Conservation (phyloP, 2,888 invertebrate species). For the Ryuthela nishihirai region DNA sequence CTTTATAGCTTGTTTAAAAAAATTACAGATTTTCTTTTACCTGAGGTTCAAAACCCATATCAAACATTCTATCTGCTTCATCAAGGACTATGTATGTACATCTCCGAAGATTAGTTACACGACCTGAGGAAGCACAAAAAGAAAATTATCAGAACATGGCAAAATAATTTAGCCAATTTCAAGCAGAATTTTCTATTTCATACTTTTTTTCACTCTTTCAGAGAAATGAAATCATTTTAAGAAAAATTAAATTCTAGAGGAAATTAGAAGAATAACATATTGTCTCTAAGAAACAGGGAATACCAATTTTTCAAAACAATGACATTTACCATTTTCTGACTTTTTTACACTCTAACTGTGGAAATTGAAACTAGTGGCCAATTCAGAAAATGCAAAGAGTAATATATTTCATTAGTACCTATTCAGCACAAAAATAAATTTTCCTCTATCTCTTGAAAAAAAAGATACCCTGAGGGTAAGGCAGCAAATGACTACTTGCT, state of each 20-base stretch:
- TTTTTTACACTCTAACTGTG: too few relatives aligned
- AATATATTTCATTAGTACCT: too few relatives aligned
- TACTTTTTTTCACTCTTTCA: too few relatives aligned
- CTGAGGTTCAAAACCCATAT: constrained; percentile 99
- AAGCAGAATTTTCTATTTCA: too few relatives aligned
- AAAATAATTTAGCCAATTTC: background rate
- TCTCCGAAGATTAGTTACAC: constrained; percentile 93
- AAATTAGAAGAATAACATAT: background rate
- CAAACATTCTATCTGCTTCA: constrained; percentile 99
- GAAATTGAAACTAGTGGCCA: too few relatives aligned
- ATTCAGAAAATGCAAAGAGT: too few relatives aligned
- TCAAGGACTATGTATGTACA: constrained; percentile 97
- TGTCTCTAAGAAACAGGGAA: background rate
- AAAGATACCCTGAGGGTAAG: too few relatives aligned
- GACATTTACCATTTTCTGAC: background rate
- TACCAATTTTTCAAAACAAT: background rate
- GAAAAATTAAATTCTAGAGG: background rate
- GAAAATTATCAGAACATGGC: background rate
- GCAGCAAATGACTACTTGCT: too few relatives aligned
- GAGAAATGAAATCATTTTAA: background rate
- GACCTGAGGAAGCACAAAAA: constrained; percentile 53
- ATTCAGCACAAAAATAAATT: too few relatives aligned
- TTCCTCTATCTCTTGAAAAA: too few relatives aligned
- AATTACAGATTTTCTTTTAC: constrained; percentile 48
- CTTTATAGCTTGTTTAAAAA: background rate